These are phyloP conservation scores for Drosophila stalkeri DNA, from an alignment of 2,888 invertebrate genomes.

Conservation along the genomic window DNA sequence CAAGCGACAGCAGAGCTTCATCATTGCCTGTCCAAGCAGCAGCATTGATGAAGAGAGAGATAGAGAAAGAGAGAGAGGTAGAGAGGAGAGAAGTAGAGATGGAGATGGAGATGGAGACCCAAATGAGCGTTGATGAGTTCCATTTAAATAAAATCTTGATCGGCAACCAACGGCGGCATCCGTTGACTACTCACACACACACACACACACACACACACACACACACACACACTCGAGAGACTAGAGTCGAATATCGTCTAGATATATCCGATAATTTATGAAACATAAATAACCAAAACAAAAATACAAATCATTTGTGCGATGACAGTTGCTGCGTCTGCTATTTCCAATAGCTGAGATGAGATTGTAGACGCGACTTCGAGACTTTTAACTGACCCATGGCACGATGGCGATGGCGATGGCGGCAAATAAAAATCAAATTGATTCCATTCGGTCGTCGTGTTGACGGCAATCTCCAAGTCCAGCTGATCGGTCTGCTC, in stretches of 20 bases:
- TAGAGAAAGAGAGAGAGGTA: background rate
- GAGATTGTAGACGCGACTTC: slow-evolving; percentile 8
- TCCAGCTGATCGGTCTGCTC: slow-evolving; percentile 52
- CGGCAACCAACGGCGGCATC: slow-evolving; percentile 62
- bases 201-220: slow-evolving; percentile 19
- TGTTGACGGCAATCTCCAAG: slow-evolving; percentile 16
- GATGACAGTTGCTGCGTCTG: slow-evolving; percentile 82
- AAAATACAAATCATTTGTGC: slow-evolving; percentile 84
- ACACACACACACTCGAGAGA: background rate
- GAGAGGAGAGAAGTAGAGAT: slow-evolving; percentile 7
- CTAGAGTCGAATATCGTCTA: slow-evolving; percentile 43
- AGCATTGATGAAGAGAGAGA: background rate
- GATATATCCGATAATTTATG: slow-evolving; percentile 84
- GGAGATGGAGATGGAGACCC: slow-evolving; percentile 49
- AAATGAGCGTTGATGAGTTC: slow-evolving; percentile 81
- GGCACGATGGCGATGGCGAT: slow-evolving; percentile 21
- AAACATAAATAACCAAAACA: slow-evolving; percentile 84
- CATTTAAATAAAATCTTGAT: slow-evolving; percentile 81
- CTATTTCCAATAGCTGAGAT: slow-evolving; percentile 49
- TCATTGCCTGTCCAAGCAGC: slow-evolving; percentile 56
- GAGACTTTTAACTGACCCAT: slow-evolving; percentile 23
- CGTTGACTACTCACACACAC: slow-evolving; percentile 45
- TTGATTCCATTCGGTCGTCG: slow-evolving; percentile 66
- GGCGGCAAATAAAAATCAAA: slow-evolving; percentile 57
- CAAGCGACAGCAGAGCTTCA: slow-evolving; percentile 62